Evolutionary conservation across 2,113 vertebrate genomes (phyloP).

Genomic region (Leiothrix lutea): DNA sequence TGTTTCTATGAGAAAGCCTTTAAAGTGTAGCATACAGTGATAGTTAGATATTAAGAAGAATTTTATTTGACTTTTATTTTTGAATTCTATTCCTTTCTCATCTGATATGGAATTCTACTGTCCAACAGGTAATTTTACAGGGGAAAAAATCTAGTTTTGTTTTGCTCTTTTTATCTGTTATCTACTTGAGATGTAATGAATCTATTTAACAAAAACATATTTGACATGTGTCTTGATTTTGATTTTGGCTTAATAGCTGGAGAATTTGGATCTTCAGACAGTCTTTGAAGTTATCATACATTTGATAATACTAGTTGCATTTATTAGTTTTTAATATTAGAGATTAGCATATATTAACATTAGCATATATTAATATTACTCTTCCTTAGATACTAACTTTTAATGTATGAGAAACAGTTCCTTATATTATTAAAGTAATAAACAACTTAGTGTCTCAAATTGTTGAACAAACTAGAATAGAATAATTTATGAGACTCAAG

Average conservation of each 20-base stretch:
- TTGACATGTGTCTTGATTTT: not conserved
- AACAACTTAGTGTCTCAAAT: not conserved
- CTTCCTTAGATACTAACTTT: not conserved
- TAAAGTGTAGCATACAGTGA: not conserved
- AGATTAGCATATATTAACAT: not conserved
- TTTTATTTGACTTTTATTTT: not conserved
- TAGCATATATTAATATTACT: not conserved
- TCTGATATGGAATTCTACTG: not conserved
- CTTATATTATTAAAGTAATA: not conserved
- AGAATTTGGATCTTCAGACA: not conserved
- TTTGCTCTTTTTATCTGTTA: not conserved
- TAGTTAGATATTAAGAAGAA: not conserved
- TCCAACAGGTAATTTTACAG: not conserved
- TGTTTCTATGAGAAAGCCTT: not conserved
- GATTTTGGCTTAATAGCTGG: not conserved
- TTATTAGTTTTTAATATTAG: not conserved
- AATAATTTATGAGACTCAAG: not conserved
- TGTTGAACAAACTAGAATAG: not conserved
- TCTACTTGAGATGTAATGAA: not conserved
- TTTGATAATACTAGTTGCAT: not conserved
- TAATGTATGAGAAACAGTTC: not conserved
- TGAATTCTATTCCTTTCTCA: not conserved
- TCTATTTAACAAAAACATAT: not conserved
- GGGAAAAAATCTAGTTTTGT: not conserved
- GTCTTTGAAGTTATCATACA: not conserved